Evolutionary conservation across 2,797 vertebrate species (phyloP).

Genomic region (Adelosebastes latens): DNA sequence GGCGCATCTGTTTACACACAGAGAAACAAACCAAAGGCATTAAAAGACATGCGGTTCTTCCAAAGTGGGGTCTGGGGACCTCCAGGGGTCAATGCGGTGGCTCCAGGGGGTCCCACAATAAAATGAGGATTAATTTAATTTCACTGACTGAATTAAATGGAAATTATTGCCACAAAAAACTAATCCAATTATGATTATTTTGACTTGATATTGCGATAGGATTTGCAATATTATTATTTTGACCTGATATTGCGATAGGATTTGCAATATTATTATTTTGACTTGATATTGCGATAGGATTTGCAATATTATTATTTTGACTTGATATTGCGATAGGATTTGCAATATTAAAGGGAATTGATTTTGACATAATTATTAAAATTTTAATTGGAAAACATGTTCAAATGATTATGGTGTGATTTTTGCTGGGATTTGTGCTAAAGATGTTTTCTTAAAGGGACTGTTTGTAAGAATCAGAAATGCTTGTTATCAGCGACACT

Average conservation of each 20-base stretch:
- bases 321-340: no score
- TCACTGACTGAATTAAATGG: background rate
- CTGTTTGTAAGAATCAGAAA: no score
- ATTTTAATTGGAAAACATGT: no score
- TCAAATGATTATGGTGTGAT: no score
- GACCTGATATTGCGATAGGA: background rate
- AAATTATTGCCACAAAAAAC: background rate
- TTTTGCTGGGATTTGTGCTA: no score
- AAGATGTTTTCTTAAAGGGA: no score
- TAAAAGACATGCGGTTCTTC: slow-evolving; percentile 16
- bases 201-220: background rate
- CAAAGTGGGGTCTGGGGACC: slow-evolving; percentile 19
- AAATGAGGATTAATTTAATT: background rate
- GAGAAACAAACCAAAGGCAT: background rate
- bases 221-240: background rate
- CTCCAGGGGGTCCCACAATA: background rate
- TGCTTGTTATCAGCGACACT: no score
- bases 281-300: background rate
- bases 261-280: background rate
- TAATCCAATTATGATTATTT: background rate
- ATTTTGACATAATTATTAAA: no score
- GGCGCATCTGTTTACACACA: slow-evolving; percentile 70
- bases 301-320: no score
- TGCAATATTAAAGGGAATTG: no score
- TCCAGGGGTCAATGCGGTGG: slow-evolving; percentile 16